phyloP scores from a whole-genome alignment of 2,113 vertebrate species.

The Coptodon bakossiorum region DNA sequence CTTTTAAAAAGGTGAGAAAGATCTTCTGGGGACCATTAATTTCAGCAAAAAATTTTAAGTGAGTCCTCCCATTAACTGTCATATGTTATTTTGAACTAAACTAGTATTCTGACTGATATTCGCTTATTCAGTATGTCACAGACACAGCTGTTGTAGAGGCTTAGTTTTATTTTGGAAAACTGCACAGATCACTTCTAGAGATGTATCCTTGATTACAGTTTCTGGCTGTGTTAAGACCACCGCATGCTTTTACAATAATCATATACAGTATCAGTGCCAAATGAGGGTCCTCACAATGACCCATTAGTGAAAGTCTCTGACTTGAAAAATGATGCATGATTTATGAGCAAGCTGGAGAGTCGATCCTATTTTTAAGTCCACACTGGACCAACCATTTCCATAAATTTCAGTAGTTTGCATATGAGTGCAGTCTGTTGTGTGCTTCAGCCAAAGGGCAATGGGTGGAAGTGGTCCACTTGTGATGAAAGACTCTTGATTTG shows the following conservation, averaged over 20 bases:
- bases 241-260: slow-evolving; percentile 10
- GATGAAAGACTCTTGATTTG: slow-evolving; percentile 31
- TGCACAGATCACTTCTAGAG: neutral
- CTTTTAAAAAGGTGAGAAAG: neutral
- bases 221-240: neutral
- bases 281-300: slow-evolving; percentile 28
- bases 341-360: slow-evolving; percentile 32
- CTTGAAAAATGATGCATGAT: slow-evolving; percentile 44
- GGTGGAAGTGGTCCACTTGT: slow-evolving; percentile 39
- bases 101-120: neutral
- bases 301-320: slow-evolving; percentile 41
- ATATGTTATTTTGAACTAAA: neutral
- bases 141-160: neutral
- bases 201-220: neutral
- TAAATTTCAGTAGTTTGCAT: slow-evolving; percentile 43
- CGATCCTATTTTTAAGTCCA: slow-evolving; percentile 41
- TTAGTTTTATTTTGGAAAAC: neutral
- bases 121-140: neutral
- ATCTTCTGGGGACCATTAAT: neutral
- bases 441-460: slow-evolving; percentile 11
- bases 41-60: neutral
- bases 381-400: slow-evolving; percentile 42
- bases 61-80: neutral
- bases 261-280: neutral
- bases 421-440: slow-evolving; percentile 25